Percentiles rank a stretch among this genome's conserved stretches.
phyloP scores from a whole-genome alignment of 2,888 invertebrate genomes.

The Drosophila niveifrons region DNA sequence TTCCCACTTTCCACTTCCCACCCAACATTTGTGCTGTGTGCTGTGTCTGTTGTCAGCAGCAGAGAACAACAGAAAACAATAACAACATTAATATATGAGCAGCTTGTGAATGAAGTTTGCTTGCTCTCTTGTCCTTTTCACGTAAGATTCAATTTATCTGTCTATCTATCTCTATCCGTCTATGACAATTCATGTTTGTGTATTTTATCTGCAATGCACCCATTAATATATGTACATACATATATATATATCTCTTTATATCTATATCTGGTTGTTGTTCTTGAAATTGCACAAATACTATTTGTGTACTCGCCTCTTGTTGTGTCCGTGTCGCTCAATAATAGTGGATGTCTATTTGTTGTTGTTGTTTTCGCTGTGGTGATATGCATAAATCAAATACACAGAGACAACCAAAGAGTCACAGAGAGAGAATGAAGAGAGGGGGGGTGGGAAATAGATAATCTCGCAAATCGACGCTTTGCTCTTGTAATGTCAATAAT shows the following conservation, averaged over 20 bases:
- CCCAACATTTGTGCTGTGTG: not conserved
- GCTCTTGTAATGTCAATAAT: conserved; percentile 56
- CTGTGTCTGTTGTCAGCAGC: conserved; percentile 26
- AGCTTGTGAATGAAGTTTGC: conserved; percentile 38
- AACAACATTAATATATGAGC: not conserved
- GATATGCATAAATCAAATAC: conserved; percentile 64
- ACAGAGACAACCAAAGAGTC: conserved; percentile 7
- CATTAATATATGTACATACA: conserved; percentile 6
- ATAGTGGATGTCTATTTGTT: conserved; percentile 55
- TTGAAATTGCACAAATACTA: conserved; percentile 71
- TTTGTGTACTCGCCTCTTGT: conserved; percentile 57
- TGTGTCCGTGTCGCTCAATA: conserved; percentile 53
- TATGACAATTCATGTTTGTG: not conserved
- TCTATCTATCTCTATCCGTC: conserved; percentile 2
- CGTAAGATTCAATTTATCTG: conserved; percentile 8
- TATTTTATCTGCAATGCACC: not conserved
- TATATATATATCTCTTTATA: conserved; percentile 24
- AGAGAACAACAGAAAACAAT: conserved; percentile 15
- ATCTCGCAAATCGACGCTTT: conserved; percentile 29
- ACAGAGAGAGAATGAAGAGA: conserved; percentile 1
- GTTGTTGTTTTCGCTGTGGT: conserved; percentile 44
- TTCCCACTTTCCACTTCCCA: not conserved
- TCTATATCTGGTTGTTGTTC: conserved; percentile 40
- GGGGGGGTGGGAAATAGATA: conserved; percentile 9
- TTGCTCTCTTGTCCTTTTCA: conserved; percentile 36